Evolutionary conservation across 2,113 vertebrate genomes (phyloP).

Genomic region (Sceloporus tristichus): DNA sequence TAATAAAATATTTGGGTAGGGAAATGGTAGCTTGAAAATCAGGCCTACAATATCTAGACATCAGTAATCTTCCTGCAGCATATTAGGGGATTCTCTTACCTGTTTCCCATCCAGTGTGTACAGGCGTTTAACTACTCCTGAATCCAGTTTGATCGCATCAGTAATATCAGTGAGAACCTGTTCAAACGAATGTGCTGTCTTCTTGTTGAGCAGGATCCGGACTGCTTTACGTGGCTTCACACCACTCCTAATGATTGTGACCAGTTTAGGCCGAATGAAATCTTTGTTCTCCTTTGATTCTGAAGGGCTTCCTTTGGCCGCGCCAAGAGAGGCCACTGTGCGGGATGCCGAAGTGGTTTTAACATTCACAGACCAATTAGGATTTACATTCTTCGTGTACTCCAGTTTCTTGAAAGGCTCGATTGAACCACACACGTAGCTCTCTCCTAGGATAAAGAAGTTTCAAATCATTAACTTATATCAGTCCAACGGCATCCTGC

Average conservation of each 20-base stretch:
- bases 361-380: slow-evolving; percentile 95
- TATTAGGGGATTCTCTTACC: slow-evolving; percentile 80
- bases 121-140: slow-evolving; percentile 92
- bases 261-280: slow-evolving; percentile 96
- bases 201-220: slow-evolving; percentile 97
- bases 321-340: slow-evolving; percentile 86
- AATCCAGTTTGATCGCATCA: slow-evolving; percentile 96
- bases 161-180: slow-evolving; percentile 98
- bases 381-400: slow-evolving; percentile 98
- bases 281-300: slow-evolving; percentile 91
- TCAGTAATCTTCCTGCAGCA: background rate
- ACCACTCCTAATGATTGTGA: slow-evolving; percentile 96
- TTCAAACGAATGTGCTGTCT: slow-evolving; percentile 97
- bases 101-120: slow-evolving; percentile 96
- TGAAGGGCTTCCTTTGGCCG: slow-evolving; percentile 81
- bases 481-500: background rate
- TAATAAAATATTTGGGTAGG: background rate
- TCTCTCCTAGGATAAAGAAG: slow-evolving; percentile 85
- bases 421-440: slow-evolving; percentile 96
- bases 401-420: slow-evolving; percentile 96
- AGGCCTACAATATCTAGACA: background rate
- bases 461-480: slow-evolving; percentile 36
- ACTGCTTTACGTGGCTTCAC: slow-evolving; percentile 97
- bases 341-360: slow-evolving; percentile 81
- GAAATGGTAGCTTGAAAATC: background rate